phyloP scores from a whole-genome alignment of 1,140 invertebrate species.

The Scaptomyza hsui region DNA sequence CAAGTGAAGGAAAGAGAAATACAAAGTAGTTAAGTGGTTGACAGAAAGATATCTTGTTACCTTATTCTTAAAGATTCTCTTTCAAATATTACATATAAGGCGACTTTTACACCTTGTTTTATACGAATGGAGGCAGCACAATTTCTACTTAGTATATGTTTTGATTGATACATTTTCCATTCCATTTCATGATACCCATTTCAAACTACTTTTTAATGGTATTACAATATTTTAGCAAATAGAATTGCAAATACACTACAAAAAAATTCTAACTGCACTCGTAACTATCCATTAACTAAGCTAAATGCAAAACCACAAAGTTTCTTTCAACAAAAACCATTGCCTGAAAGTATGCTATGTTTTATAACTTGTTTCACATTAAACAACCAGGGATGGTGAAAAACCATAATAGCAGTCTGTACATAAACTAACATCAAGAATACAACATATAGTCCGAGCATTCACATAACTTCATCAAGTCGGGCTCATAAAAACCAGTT shows the following conservation, averaged over 20 bases:
- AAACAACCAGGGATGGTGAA: background rate
- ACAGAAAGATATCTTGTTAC: background rate
- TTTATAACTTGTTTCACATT: constrained; percentile 6
- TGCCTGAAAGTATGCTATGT: constrained; percentile 23
- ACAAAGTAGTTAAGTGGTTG: background rate
- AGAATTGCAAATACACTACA: constrained; percentile 19
- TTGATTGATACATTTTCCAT: background rate
- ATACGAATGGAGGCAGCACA: too few species aligned
- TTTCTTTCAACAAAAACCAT: background rate
- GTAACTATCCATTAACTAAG: constrained; percentile 2
- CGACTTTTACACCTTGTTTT: too few species aligned
- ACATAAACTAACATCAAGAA: constrained; percentile 45
- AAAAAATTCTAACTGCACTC: background rate
- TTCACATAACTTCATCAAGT: constrained; percentile 71
- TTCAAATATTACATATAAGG: too few species aligned
- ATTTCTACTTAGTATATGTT: too few species aligned
- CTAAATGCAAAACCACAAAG: background rate
- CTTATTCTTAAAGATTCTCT: background rate
- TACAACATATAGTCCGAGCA: constrained; percentile 9
- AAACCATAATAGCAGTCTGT: background rate
- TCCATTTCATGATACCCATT: background rate
- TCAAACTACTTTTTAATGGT: too few species aligned
- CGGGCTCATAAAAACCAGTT: constrained; percentile 35
- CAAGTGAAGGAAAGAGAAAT: background rate
- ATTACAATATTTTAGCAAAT: background rate